Percentiles rank a stretch among this genome's conserved stretches.
These are phyloP conservation scores for Chlorospingus semifuscus DNA, from an alignment of 2,797 vertebrate genomes.

Conservation along the genomic window DNA sequence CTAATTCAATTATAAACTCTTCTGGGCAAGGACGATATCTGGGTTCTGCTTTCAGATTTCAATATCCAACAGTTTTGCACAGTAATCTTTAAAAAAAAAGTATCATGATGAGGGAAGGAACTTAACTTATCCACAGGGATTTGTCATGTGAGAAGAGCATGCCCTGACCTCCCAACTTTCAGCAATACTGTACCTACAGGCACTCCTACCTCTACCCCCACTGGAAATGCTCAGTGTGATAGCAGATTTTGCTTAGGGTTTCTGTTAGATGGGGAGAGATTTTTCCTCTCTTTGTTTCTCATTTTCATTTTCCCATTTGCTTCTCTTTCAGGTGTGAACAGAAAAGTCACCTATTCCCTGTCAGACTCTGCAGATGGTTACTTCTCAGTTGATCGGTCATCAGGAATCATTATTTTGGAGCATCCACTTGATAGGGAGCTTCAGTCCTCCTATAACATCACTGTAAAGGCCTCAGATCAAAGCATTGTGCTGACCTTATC, in stretches of 20 bases:
- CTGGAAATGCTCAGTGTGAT: not conserved
- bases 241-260: not conserved
- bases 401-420: conserved; percentile 89
- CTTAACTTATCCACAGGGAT: not conserved
- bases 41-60: conserved; percentile 7
- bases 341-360: conserved; percentile 89
- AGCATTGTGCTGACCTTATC: conserved; percentile 82
- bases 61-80: not conserved
- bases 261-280: not conserved
- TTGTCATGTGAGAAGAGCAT: not conserved
- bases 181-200: not conserved
- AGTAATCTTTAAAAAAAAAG: not conserved
- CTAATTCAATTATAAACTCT: conserved; percentile 31
- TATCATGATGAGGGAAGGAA: not conserved
- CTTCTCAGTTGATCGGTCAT: conserved; percentile 90
- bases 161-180: not conserved
- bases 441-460: conserved; percentile 87
- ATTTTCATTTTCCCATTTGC: not conserved
- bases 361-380: conserved; percentile 82
- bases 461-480: conserved; percentile 86
- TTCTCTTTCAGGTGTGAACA: conserved; percentile 81
- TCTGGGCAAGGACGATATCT: not conserved
- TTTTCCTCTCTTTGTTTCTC: not conserved
- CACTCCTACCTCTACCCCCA: not conserved
- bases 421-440: conserved; percentile 89